A percentile compares a stretch with the other conserved stretches of the same genome.
Conservation (phyloP, 2,797 vertebrate species). For the Channallabes apus region DNA sequence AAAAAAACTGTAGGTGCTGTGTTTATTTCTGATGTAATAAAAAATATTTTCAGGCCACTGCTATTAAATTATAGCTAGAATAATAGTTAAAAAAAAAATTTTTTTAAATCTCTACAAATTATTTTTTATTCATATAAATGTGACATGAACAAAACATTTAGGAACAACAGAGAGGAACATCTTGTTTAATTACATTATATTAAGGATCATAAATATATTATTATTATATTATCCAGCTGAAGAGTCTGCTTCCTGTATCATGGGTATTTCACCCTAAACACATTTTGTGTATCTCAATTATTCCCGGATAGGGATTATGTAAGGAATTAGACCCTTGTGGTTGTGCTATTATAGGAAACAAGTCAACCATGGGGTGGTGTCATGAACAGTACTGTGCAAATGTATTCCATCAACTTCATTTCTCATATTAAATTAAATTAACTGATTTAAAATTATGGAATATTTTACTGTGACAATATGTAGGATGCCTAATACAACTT, state of each 20-base stretch:
- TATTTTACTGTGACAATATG: too few species aligned
- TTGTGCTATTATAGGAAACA: neutral
- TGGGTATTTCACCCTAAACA: neutral
- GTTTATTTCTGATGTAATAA: neutral
- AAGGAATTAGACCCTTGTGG: neutral
- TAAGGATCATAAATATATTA: neutral
- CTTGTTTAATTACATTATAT: neutral
- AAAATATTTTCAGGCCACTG: neutral
- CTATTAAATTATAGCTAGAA: neutral
- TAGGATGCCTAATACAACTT: too few species aligned
- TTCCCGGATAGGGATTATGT: neutral
- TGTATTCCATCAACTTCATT: too few species aligned
- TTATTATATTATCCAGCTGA: neutral
- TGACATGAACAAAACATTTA: neutral
- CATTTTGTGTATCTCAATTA: neutral
- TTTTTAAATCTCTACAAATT: neutral
- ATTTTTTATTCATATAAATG: neutral
- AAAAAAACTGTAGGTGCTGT: neutral
- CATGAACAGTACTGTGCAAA: too few species aligned
- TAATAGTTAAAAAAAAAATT: too few species aligned
- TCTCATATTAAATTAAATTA: too few species aligned
- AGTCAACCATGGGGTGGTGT: neutral
- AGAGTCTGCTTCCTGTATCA: neutral
- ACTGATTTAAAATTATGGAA: too few species aligned
- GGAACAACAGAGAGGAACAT: neutral